Percentiles rank a stretch among this genome's conserved stretches.
phyloP scores from a whole-genome alignment of 2,113 vertebrate species.

The Rhabdomys dilectus region DNA sequence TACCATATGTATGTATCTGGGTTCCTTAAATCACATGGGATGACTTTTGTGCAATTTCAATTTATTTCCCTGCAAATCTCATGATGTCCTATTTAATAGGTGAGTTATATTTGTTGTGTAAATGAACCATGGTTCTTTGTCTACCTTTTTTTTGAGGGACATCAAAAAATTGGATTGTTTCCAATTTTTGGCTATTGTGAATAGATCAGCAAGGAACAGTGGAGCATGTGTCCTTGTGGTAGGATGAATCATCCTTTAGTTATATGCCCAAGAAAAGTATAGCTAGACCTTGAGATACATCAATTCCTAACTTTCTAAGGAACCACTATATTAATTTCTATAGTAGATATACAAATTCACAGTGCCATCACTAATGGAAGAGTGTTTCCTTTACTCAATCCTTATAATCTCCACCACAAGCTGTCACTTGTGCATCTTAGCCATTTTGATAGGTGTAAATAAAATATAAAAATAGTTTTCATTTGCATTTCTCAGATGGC shows the following conservation, averaged over 20 bases:
- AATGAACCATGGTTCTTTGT: background rate
- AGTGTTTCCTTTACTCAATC: too few species aligned
- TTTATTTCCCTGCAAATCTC: background rate
- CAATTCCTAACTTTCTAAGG: background rate
- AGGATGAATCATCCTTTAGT: background rate
- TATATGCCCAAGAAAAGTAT: background rate
- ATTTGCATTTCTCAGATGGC: too few species aligned
- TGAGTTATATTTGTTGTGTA: background rate
- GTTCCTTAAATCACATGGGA: too few species aligned
- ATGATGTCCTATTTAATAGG: background rate
- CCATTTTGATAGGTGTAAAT: too few species aligned
- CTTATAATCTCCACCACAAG: too few species aligned
- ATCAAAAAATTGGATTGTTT: background rate
- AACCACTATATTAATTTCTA: background rate
- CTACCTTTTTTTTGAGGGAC: background rate
- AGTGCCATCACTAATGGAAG: background rate
- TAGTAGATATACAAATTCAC: background rate
- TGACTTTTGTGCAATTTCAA: background rate
- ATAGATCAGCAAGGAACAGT: background rate
- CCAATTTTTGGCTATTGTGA: background rate
- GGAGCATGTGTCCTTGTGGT: background rate
- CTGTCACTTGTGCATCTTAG: too few species aligned
- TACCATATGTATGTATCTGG: background rate
- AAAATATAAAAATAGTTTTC: too few species aligned
- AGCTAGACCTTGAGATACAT: background rate